Evolutionary conservation across 2,113 vertebrate genomes (phyloP).

Genomic region (Caranx melampygus): DNA sequence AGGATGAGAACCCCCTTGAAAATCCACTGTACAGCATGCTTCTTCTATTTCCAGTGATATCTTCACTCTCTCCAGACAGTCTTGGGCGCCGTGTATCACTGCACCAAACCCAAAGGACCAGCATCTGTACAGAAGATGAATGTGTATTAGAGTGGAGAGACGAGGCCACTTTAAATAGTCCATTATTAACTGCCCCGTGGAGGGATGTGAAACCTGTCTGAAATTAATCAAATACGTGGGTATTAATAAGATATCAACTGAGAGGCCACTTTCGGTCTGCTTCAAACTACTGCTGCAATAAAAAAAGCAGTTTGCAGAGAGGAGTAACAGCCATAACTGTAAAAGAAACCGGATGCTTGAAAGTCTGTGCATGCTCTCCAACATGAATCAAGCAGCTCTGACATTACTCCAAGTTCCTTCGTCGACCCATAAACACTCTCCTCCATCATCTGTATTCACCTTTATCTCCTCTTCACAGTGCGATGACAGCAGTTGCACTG

Average conservation of each 20-base stretch:
- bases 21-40: not conserved
- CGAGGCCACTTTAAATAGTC: not conserved
- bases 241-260: slow-evolving; percentile 22
- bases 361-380: not conserved
- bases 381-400: not conserved
- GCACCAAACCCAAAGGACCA: not conserved
- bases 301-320: not conserved
- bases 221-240: slow-evolving; percentile 2
- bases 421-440: not conserved
- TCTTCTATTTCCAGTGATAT: slow-evolving; percentile 21
- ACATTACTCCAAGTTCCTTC: not conserved
- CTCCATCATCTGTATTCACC: not conserved
- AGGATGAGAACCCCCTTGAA: not conserved
- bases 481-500: not conserved
- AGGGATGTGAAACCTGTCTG: not conserved
- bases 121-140: not conserved
- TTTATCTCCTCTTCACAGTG: not conserved
- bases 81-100: not conserved
- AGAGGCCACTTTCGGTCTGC: not conserved
- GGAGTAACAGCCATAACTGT: not conserved
- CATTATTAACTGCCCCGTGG: not conserved
- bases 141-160: not conserved
- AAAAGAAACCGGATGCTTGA: not conserved
- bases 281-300: slow-evolving; percentile 9
- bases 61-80: not conserved